These are phyloP conservation scores for Brachyptera risi DNA, from an alignment of 2,888 invertebrate genomes.

Conservation along the genomic window DNA sequence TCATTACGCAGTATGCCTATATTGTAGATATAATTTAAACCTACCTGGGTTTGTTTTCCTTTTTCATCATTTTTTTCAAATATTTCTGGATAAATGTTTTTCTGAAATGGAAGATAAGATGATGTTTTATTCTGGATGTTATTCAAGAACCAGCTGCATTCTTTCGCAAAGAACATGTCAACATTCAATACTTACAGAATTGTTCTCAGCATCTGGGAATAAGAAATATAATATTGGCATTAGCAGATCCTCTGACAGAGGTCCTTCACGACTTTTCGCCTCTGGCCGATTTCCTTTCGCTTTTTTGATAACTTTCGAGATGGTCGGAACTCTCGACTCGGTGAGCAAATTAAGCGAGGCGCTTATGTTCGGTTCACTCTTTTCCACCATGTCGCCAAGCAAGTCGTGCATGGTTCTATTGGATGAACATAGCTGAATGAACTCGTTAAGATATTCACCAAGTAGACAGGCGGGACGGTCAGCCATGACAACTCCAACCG, in stretches of 20 bases:
- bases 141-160: too few species aligned
- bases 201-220: slow-evolving; percentile 82
- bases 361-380: slow-evolving; percentile 38
- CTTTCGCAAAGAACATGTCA: not conserved
- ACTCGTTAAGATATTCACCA: slow-evolving; percentile 68
- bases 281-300: slow-evolving; percentile 46
- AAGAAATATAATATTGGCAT: slow-evolving; percentile 75
- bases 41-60: slow-evolving; percentile 27
- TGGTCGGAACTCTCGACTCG: slow-evolving; percentile 67
- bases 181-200: slow-evolving; percentile 43
- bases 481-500: slow-evolving; percentile 60
- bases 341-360: slow-evolving; percentile 62
- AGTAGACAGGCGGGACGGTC: slow-evolving; percentile 71
- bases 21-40: too few species aligned
- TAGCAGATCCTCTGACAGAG: slow-evolving; percentile 70
- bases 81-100: slow-evolving; percentile 42
- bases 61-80: slow-evolving; percentile 38
- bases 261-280: slow-evolving; percentile 53
- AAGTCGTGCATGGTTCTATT: slow-evolving; percentile 49
- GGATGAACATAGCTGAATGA: slow-evolving; percentile 57
- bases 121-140: too few species aligned
- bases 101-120: slow-evolving; percentile 39
- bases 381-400: slow-evolving; percentile 50
- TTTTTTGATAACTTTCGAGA: slow-evolving; percentile 55
- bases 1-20: too few species aligned